phyloP scores from a whole-genome alignment of 2,888 invertebrate species.

The Parnassius mnemosyne region DNA sequence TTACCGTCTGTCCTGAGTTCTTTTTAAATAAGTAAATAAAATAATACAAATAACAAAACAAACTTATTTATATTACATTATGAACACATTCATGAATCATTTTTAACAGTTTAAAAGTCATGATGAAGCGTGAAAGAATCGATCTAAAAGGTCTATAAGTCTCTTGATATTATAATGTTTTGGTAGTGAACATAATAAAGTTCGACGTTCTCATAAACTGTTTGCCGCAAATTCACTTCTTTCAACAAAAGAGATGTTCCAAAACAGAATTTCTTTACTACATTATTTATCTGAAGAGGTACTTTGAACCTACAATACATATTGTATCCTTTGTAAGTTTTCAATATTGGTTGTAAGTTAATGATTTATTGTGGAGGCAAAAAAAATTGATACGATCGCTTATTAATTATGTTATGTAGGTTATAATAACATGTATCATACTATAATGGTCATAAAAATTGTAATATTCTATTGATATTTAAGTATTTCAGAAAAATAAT shows the following conservation, averaged over 20 bases:
- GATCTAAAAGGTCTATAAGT: constrained; percentile 1
- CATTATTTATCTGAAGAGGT: constrained; percentile 9
- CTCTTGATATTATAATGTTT: not conserved
- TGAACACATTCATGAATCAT: too few species aligned
- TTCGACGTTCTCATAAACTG: not conserved
- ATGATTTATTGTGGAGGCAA: not conserved
- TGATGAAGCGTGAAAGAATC: not conserved
- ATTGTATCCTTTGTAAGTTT: constrained; percentile 6
- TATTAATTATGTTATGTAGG: too few species aligned
- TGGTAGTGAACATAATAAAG: not conserved
- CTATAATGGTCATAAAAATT: too few species aligned
- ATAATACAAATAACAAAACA: too few species aligned
- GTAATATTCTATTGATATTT: too few species aligned
- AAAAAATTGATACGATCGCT: too few species aligned
- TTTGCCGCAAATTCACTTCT: not conserved
- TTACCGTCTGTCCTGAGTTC: too few species aligned
- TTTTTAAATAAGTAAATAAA: too few species aligned
- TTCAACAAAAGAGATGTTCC: not conserved
- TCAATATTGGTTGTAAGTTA: not conserved
- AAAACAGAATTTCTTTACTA: constrained; percentile 7
- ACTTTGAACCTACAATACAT: constrained; percentile 4
- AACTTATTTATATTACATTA: too few species aligned
- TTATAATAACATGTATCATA: too few species aligned
- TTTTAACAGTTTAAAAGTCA: too few species aligned
- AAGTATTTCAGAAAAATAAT: too few species aligned